These are phyloP conservation scores for Alfaro cultratus DNA, from an alignment of 2,797 vertebrate genomes.

Conservation along the genomic window DNA sequence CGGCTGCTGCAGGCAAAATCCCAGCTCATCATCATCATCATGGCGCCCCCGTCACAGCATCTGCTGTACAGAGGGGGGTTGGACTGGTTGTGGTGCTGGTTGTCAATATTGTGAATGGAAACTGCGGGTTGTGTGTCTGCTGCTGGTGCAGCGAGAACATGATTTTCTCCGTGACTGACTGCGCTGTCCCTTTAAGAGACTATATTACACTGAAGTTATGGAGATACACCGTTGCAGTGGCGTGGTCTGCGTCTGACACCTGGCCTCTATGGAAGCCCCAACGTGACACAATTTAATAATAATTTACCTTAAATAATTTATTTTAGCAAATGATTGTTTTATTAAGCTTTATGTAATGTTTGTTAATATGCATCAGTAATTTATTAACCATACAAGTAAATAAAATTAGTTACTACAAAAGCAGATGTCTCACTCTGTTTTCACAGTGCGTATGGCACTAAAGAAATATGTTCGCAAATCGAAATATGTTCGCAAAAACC, in stretches of 20 bases:
- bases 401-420: not conserved
- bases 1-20: slow-evolving; percentile 78
- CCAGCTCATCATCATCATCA: slow-evolving; percentile 82
- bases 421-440: not conserved
- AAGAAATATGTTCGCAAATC: no score
- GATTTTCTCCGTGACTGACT: slow-evolving; percentile 18
- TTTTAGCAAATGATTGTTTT: not conserved
- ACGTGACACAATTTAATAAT: not conserved
- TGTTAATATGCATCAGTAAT: not conserved
- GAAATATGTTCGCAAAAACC: no score
- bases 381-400: not conserved
- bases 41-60: slow-evolving; percentile 81
- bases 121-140: slow-evolving; percentile 64
- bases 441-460: no score
- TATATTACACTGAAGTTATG: not conserved
- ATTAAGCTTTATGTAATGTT: not conserved
- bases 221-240: not conserved
- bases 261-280: not conserved
- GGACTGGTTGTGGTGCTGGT: slow-evolving; percentile 15
- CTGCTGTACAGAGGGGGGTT: slow-evolving; percentile 73
- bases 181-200: not conserved
- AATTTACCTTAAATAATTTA: not conserved
- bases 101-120: slow-evolving; percentile 79
- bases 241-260: not conserved
- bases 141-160: slow-evolving; percentile 39